Evolutionary conservation across 2,113 vertebrate species (phyloP), one percentile per base, ranked within the genome.

Genomic region (Anguilla rostrata): DNA sequence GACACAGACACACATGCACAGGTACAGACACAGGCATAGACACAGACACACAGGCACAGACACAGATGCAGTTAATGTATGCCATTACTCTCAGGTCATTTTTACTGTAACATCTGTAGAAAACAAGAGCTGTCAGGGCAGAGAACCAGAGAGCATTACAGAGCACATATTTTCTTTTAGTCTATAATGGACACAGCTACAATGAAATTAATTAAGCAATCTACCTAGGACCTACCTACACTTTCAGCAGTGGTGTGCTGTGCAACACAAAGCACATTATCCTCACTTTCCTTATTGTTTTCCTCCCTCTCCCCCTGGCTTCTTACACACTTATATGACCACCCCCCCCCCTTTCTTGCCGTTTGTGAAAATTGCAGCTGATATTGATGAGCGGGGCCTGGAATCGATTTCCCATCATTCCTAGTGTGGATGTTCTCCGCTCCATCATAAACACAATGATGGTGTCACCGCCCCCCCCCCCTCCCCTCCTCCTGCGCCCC

Each of bases 331-430:
- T 81, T 41, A 34, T 85, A 12, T 22, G 41, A 9, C 34, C 7
- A 18, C 78, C n/a, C 60, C n/a, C 14, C 9, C 39, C 78, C 41
- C 78, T 60, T 57, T 75, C n/a, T 41, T 78, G 34, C 63, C 39
- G 92, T 91, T 91, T 92, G 86, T 91, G 90, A 92, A 94, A 93
- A 93, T 93, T 87, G 92, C 91, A 91, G 92, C 92, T 92, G 92
- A 91, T 94, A 95, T 94, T 94, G 94, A 95, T 93, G 94, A 95
- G 94, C 92, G 94, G 12, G 39, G 78, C 40, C 85, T 18, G 92
- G 91, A 94, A 96, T 96, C 94, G 95, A 96, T 96, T 96, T 95
- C 91, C 94, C 95, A 95, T 96, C 95, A 95, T 93, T 96, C 94
- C 93, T 92, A 91, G 93, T 92, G 92, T 94, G 93, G 94, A 94